Conservation (phyloP, 2,888 invertebrate species). For the Linyphia triangularis region DNA sequence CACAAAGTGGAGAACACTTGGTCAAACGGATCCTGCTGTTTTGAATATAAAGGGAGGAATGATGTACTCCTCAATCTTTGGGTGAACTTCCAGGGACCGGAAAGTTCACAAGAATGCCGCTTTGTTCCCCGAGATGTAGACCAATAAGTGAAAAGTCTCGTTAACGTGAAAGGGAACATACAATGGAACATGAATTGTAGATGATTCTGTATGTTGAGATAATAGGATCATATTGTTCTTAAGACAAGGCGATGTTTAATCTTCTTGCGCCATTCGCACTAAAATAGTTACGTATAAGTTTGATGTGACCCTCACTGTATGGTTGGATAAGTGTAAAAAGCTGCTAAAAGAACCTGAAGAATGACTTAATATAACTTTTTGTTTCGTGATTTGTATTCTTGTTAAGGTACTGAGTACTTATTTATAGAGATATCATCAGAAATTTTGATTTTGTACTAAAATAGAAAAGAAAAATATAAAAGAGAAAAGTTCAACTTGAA, state of each 20-base stretch:
- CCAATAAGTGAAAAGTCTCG: conserved; percentile 16
- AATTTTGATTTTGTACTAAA: too few species aligned
- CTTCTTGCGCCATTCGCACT: not conserved
- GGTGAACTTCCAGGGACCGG: not conserved
- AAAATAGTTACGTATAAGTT: not conserved
- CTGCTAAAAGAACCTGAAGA: too few species aligned
- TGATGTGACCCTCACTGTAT: not conserved
- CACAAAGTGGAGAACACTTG: not conserved
- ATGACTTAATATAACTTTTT: too few species aligned
- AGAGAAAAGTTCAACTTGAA: too few species aligned
- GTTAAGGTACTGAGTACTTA: too few species aligned
- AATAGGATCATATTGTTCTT: not conserved
- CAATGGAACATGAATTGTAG: conserved; percentile 30
- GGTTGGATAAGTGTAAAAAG: not conserved
- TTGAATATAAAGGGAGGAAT: not conserved
- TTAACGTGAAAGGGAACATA: conserved; percentile 4
- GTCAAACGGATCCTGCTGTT: not conserved
- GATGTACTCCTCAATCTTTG: not conserved
- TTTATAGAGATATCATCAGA: too few species aligned
- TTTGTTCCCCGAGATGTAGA: conserved; percentile 9
- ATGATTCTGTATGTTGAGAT: not conserved
- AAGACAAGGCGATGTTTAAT: not conserved
- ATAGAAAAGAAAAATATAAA: too few species aligned
- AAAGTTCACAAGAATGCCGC: not conserved
- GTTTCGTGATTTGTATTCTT: too few species aligned